Evolutionary conservation across 1,140 invertebrate genomes (phyloP), one percentile per base, ranked within the genome.

Genomic region (Gryon sp.): DNA sequence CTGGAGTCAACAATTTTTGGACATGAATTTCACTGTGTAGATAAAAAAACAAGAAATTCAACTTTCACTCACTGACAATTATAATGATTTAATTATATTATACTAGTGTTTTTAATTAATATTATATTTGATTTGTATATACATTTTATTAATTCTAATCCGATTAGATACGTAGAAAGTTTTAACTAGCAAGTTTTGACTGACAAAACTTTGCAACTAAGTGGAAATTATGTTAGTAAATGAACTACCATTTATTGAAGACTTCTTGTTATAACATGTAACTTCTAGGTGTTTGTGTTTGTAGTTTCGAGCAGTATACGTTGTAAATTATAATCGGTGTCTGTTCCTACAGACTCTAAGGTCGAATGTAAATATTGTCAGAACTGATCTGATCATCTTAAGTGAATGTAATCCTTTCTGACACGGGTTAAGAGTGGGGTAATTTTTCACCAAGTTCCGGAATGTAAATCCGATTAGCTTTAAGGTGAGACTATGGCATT

Each of bases 301-400:
- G 30, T 19, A 57, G 28, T 53, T 41, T 4, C 24, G 12, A 30
- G 14, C 14, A 8, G 16, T 38, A 18, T 28, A 2, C 24, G 43
- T 59, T 24, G 12, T 50, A 69, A 59, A 59, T 68, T 55, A 68
- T 68, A 68, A 68, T 41, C 1, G 22, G 12, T 34, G 18, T 38
- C 5, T 4, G 22, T 57, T 53, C 34, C 50, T 2, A 1, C n/a
- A 5, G 9, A 45, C 2, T 2, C 20, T 38, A 0, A 14, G 18
- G 65, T 52, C 19, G 38, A 60, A 53, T 60, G 55, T 60, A 70
- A 70, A 70, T 70, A 70, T 70, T 52, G 45, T 57, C 43, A 9
- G 48, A 53, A 41, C 48, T 45, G 52, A 60, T 70, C 45, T 46
- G 46, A 70, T 52, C 36, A 53, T 24, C 36, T 53, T 62, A 70